phyloP scores from a whole-genome alignment of 2,113 vertebrate genomes.

The Ptilorrhoa leucosticta region DNA sequence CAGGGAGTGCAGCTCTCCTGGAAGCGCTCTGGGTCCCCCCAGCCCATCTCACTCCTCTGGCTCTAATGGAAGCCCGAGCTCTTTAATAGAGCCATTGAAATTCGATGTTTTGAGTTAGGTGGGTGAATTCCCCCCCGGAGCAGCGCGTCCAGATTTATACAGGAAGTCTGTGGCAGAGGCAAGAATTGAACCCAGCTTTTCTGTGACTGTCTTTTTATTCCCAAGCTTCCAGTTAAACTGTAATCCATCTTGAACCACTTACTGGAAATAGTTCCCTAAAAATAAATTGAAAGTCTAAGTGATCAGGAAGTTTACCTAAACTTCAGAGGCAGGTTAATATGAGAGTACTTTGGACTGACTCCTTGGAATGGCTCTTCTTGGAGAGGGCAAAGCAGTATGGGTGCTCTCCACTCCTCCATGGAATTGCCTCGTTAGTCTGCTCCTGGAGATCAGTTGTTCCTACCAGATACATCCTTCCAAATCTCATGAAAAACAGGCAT shows the following conservation, averaged over 20 bases:
- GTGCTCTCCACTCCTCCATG: rapidly evolving
- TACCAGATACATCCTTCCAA: neutral
- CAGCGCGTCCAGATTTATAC: constrained; percentile 3
- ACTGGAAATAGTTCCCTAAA: constrained; percentile 38
- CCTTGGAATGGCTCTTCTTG: neutral
- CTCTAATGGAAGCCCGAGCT: constrained; percentile 2
- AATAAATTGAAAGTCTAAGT: constrained; percentile 53
- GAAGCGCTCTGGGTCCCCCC: neutral
- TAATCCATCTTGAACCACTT: constrained; percentile 55
- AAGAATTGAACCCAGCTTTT: constrained; percentile 65
- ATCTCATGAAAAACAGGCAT: neutral
- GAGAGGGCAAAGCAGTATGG: rapidly evolving
- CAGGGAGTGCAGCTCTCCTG: neutral
- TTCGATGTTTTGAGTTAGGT: constrained; percentile 18
- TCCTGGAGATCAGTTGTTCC: neutral
- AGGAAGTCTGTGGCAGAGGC: constrained; percentile 58
- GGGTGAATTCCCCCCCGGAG: neutral
- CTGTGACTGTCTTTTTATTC: constrained; percentile 44
- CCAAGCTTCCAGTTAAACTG: constrained; percentile 30
- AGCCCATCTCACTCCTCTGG: neutral
- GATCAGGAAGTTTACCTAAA: constrained; percentile 47
- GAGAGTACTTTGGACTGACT: neutral
- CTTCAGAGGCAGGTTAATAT: constrained; percentile 28
- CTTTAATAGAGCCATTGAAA: constrained; percentile 10
- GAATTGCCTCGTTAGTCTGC: neutral